phyloP scores from a whole-genome alignment of 2,113 vertebrate species.

The Cryptomyrus ogoouensis region DNA sequence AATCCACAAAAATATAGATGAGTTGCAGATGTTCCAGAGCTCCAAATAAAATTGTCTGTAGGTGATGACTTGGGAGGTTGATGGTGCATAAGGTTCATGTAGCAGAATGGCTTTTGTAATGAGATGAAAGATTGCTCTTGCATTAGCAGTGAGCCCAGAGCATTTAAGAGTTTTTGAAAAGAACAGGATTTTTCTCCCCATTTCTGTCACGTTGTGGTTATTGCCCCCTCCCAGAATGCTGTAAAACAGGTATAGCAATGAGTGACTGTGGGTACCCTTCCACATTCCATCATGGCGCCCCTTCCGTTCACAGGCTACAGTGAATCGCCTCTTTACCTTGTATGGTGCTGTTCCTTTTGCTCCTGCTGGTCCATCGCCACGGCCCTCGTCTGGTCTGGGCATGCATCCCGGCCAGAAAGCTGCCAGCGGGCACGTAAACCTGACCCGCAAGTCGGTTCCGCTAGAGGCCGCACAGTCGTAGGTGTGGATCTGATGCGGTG shows the following conservation, averaged over 20 bases:
- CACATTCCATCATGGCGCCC: neutral
- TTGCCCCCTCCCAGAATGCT: neutral
- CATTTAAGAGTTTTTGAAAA: neutral
- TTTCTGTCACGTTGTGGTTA: neutral
- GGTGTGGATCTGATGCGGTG: neutral
- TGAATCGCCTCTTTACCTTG: neutral
- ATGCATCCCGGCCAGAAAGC: neutral
- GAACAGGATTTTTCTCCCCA: neutral
- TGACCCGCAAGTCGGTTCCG: neutral
- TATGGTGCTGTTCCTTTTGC: conserved; percentile 5
- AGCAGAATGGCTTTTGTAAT: neutral
- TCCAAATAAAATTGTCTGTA: neutral
- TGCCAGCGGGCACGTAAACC: neutral
- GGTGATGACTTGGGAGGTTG: neutral
- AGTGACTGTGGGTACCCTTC: neutral
- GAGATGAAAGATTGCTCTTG: neutral
- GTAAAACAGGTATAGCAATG: neutral
- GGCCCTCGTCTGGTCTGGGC: neutral
- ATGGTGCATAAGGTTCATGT: neutral
- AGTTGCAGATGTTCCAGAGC: neutral
- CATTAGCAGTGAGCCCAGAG: neutral
- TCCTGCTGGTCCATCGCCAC: neutral
- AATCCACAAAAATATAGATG: neutral
- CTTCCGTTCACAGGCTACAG: neutral
- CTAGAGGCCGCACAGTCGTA: neutral